Percentiles rank a stretch among this genome's conserved stretches.
phyloP scores from a whole-genome alignment of 2,113 vertebrate genomes.

The Leptobrachium leishanense region DNA sequence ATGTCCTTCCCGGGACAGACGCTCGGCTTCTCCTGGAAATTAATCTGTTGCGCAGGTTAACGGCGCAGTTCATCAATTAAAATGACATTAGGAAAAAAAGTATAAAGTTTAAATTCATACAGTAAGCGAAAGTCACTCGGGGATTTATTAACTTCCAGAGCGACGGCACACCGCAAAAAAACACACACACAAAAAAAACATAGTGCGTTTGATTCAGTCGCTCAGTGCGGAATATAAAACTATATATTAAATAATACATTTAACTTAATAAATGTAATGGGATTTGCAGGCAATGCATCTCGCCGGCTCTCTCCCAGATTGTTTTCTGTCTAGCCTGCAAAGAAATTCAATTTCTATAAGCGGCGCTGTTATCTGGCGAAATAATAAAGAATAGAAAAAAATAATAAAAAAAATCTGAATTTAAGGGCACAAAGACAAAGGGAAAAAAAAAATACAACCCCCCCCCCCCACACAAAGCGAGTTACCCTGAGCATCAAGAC shows the following conservation, averaged over 20 bases:
- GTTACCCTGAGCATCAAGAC: neutral
- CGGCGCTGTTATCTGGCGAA: neutral
- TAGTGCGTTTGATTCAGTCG: slow-evolving; percentile 50
- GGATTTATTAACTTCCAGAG: no score
- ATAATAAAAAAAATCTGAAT: neutral
- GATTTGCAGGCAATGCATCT: slow-evolving; percentile 36
- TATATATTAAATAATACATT: slow-evolving; percentile 8
- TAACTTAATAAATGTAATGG: slow-evolving; percentile 50
- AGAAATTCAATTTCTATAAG: slow-evolving; percentile 21
- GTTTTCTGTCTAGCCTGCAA: slow-evolving; percentile 38
- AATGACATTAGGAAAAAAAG: slow-evolving; percentile 20
- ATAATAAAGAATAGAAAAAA: neutral
- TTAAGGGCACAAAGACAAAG: neutral
- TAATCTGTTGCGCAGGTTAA: neutral
- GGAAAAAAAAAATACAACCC: no score
- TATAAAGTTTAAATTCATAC: slow-evolving; percentile 4
- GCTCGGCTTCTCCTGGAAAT: neutral
- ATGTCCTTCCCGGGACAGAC: neutral
- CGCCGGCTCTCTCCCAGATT: slow-evolving; percentile 42
- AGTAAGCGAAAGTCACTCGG: no score
- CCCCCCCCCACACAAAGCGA: no score
- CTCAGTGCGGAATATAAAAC: slow-evolving; percentile 46
- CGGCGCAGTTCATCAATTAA: neutral
- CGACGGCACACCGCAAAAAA: no score
- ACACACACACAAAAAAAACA: no score